Base-by-base conservation (phyloP, 1,140 invertebrate genomes). In the Nymphalis io region DNA sequence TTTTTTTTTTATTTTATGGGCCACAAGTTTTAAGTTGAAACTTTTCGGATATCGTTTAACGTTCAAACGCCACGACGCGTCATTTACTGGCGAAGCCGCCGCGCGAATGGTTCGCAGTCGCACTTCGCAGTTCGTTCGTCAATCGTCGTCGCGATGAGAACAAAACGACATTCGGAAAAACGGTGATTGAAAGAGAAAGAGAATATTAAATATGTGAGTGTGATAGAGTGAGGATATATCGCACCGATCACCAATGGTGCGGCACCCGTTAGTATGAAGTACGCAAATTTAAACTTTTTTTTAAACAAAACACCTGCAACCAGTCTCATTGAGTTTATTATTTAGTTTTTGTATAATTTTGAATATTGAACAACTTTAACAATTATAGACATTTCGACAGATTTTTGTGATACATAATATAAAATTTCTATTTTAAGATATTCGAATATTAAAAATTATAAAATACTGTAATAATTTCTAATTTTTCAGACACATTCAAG, bases 21-120 rank as follows among this genome's bases (percentile, higher is more conserved):
- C 78, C 79, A 75, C 79, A 74, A 76, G 66, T 77, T 76, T 84
- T 84, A 89, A 88, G 85, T 87, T 88, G 66, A 84, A 87, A 86
- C 84, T 90, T 89, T 88, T 87, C 84, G 82, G 80, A 78, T 82
- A 76, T 79, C 75, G 67, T 66, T 73, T 75, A 74, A 58, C 51
- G 60, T 66, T 68, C 63, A 65, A 70, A 80, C 75, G 72, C 60
- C 12, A 53, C 61, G 42, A 76, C 64, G 83, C 82, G 77, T 74
- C 78, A 61, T 57, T 72, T 60, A 72, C 68, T 27, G 74, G 78
- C 85, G 81, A 82, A 55, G 82, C 74, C 82, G 82, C 79, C 83
- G 81, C 88, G 83, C 85, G 87, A 89, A 85, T 90, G 81, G 74
- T 55, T 60, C 20, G 71, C 15, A n/a, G 40, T 53, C 60, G 13